These are phyloP conservation scores for Chaetodon trifascialis DNA, from an alignment of 2,113 vertebrate genomes.

Conservation along the genomic window DNA sequence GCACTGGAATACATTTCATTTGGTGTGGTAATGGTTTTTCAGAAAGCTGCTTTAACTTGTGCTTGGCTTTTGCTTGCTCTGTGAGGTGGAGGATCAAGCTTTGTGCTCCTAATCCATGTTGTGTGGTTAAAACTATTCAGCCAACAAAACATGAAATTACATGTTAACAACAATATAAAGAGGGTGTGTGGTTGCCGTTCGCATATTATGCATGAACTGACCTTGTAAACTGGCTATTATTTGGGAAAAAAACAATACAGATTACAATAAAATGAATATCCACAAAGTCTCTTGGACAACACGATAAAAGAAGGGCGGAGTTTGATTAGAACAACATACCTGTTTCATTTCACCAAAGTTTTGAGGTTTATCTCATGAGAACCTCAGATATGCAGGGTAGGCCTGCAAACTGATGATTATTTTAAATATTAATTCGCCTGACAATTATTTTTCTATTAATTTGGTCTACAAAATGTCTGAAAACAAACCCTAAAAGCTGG, in stretches of 20 bases:
- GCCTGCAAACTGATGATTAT: background rate
- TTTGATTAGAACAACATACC: background rate
- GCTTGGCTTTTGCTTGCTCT: constrained; percentile 25
- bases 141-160: constrained; percentile 17
- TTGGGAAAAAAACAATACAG: background rate
- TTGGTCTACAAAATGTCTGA: too few species aligned
- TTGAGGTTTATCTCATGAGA: background rate
- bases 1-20: constrained; percentile 39
- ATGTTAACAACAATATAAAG: constrained; percentile 19
- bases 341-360: background rate
- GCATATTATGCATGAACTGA: background rate
- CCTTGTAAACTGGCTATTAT: background rate
- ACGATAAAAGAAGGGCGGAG: too few species aligned
- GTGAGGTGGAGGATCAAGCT: constrained; percentile 45
- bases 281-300: too few species aligned
- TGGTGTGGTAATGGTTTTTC: constrained; percentile 59
- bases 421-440: background rate
- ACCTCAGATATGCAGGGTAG: background rate
- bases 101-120: constrained; percentile 51
- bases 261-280: background rate
- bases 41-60: constrained; percentile 62
- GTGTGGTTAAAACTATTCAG: constrained; percentile 29
- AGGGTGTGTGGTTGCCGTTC: background rate
- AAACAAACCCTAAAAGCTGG: too few species aligned
- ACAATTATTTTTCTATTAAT: background rate